Base-by-base conservation (phyloP, 2,888 invertebrate species). In the Brenthis hecate region DNA sequence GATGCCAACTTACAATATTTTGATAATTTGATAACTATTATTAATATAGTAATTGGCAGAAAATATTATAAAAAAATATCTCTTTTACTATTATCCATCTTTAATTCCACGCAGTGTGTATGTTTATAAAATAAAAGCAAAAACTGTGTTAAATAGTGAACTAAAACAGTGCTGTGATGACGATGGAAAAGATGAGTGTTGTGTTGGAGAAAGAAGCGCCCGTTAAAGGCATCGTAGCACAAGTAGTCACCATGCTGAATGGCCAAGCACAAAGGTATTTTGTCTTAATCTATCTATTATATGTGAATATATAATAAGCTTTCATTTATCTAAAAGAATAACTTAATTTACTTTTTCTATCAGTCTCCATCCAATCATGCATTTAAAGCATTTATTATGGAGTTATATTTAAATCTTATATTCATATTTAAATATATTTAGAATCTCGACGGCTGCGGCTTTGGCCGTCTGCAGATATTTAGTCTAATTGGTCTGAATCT, bases 171-270 rank as follows among this genome's bases (percentile, higher is more conserved):
- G 73, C 65, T 75, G 81, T 80, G 81, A 89, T 91, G 91, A 91
- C 81, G 78, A 91, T 91, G 91, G 91, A 91, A 77, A 91, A 85
- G 74, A 76, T 85, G 13, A 78, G 78, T 64, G 78, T 83, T 68
- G 78, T 92, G 83, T 73, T 85, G 84, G 91, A 91, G 75, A 86
- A 85, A 81, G 93, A 92, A 80, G 89, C 89, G 62, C 93, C 93
- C 2, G 85, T 86, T 53, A 92, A 92, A 73, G 93, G 93, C 71
- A 89, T 92, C 28, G 93, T 93, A 80, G 93, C 93, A 58, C 93
- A 93, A 80, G 92, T 93, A 76, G 92, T 93, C 77, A 93, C 93
- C 43, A 91, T 93, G 89, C 89, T 93, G 57, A 93, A 93, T 79
- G 90, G 88, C 75, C 92, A 92, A 78, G 91, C 91, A 71, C 91